Evolutionary conservation across 1,140 invertebrate species (phyloP), one percentile per base, ranked within the genome.

Genomic region (Mycetomoellerius zeteki): DNA sequence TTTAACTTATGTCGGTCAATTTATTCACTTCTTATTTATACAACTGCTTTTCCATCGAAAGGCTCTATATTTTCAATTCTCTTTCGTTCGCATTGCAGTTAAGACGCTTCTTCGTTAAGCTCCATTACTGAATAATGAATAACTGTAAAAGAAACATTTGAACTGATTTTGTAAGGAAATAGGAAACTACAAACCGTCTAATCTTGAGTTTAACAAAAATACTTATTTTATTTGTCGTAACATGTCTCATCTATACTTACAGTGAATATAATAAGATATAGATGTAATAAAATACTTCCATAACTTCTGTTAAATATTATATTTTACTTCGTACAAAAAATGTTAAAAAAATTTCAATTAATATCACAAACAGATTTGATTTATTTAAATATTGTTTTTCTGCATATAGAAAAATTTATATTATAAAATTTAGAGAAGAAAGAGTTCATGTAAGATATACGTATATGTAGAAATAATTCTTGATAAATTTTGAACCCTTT

Each of bases 11-110:
- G 6, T 47, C 24, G 37, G 37, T 71, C 65, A 82, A 21, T 82
- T 73, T 82, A 73, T 58, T 58, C 24, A 37, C 67, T 60, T 58
- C 14, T 82, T 21, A 73, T 82, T 82, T 58, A 52, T 78, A 82
- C 67, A 58, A 81, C 47, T 24, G 24, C 43, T 21, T 82, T 60
- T 72, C 67, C 47, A 5, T 80, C 80, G n/a, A 82, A 81, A 52
- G 19, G 33, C 16, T 52, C 16, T 12, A 16, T 30, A 58, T 82
- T 82, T 14, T 82, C 37, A 72, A 82, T 71, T 82, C 80, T 82
- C 67, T 54, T 73, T 82, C 67, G 14, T 24, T 21, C 50, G 10
- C 64, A 37, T 71, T 60, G 19, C 80, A 37, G 52, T 47, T 80
- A 80, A 69, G 5, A 14, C 1, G 37, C 14, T 60, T 24, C 21